Percentiles rank a stretch among this genome's conserved stretches.
Conservation (phyloP, 2,797 vertebrate genomes). For the Crypturellus tataupa region DNA sequence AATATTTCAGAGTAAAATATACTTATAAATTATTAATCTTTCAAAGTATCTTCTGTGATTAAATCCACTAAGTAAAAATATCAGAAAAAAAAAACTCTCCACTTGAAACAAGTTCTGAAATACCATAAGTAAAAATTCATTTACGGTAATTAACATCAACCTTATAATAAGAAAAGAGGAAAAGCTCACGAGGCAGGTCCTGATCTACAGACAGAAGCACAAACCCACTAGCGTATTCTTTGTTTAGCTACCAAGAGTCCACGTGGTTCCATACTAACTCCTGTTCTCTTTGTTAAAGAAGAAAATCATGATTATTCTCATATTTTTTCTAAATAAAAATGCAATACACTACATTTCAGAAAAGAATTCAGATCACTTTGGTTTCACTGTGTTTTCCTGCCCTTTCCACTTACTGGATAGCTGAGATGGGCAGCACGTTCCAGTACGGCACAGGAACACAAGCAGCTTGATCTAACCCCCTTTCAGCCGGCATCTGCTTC, state of each 20-base stretch:
- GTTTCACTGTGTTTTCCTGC: neutral
- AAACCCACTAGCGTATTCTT: slow-evolving; percentile 9
- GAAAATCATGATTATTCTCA: neutral
- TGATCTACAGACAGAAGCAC: slow-evolving; percentile 10
- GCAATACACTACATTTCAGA: slow-evolving; percentile 48
- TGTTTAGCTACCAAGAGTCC: slow-evolving; percentile 53
- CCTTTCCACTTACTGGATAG: neutral
- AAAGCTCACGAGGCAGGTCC: slow-evolving; percentile 10
- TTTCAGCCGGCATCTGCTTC: neutral
- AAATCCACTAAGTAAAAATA: slow-evolving; percentile 57
- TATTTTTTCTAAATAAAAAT: slow-evolving; percentile 62
- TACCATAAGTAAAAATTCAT: slow-evolving; percentile 34
- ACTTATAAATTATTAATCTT: slow-evolving; percentile 56
- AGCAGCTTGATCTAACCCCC: neutral
- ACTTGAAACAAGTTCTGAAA: slow-evolving; percentile 67
- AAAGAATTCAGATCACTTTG: slow-evolving; percentile 48
- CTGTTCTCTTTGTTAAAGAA: slow-evolving; percentile 29
- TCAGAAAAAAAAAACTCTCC: neutral
- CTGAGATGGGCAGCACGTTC: neutral
- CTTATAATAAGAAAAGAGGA: neutral
- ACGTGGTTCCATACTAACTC: slow-evolving; percentile 7
- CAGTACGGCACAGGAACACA: neutral
- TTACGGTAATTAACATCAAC: neutral
- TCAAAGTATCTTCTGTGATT: slow-evolving; percentile 14
- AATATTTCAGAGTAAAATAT: neutral